These are phyloP conservation scores for Hippocampus comes DNA, from an alignment of 2,113 vertebrate species.

Conservation along the genomic window DNA sequence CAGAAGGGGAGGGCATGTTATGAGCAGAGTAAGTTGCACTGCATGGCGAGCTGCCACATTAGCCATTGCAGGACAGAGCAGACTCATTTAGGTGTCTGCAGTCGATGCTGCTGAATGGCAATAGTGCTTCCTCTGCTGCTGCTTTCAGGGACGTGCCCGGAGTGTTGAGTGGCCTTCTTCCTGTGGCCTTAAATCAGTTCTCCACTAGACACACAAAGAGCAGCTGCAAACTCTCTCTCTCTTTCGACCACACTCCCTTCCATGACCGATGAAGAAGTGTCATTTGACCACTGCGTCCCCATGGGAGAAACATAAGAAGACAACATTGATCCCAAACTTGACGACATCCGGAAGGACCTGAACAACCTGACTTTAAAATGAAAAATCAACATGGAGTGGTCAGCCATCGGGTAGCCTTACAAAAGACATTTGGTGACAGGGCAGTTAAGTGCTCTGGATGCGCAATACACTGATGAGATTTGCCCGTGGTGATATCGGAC, in stretches of 20 bases:
- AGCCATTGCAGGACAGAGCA: constrained; percentile 67
- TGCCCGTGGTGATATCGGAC: constrained; percentile 27
- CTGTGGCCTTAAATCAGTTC: constrained; percentile 73
- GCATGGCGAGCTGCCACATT: constrained; percentile 56
- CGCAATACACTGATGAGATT: constrained; percentile 25
- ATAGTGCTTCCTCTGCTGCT: constrained; percentile 72
- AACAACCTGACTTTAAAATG: constrained; percentile 10
- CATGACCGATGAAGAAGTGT: constrained; percentile 41
- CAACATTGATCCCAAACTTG: constrained; percentile 37
- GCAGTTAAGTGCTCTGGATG: constrained; percentile 15
- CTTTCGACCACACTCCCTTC: constrained; percentile 32
- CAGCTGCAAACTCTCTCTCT: constrained; percentile 57
- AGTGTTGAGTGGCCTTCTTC: constrained; percentile 67
- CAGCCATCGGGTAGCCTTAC: constrained; percentile 6
- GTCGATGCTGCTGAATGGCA: constrained; percentile 67
- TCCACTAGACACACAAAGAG: constrained; percentile 61
- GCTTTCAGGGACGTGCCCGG: constrained; percentile 68
- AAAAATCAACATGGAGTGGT: not conserved
- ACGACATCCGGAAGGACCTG: constrained; percentile 1
- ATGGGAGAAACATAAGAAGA: constrained; percentile 35
- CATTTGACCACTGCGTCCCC: constrained; percentile 45
- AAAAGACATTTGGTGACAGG: constrained; percentile 22
- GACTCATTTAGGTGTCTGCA: constrained; percentile 72
- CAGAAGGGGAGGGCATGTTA: constrained; percentile 20
- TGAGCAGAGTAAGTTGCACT: constrained; percentile 28